phyloP scores from a whole-genome alignment of 2,888 invertebrate species.

The Chromoteleia sp. region DNA sequence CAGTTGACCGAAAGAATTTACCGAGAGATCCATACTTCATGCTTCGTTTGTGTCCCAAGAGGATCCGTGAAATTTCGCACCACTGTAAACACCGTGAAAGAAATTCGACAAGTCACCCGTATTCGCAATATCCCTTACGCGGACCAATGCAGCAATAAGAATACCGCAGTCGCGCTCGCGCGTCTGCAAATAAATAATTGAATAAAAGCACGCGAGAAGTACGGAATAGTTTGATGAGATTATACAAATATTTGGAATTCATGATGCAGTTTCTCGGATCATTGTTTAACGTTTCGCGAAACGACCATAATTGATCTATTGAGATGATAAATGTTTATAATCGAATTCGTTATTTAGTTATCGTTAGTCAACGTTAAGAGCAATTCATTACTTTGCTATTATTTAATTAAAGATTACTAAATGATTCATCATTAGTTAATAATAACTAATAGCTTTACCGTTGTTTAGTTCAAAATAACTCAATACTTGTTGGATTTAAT shows the following conservation, averaged over 20 bases:
- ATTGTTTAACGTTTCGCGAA: too few species aligned
- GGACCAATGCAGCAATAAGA: neutral
- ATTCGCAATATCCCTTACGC: conserved; percentile 16
- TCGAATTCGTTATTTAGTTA: too few species aligned
- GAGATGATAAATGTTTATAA: too few species aligned
- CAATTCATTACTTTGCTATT: too few species aligned
- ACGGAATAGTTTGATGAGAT: neutral
- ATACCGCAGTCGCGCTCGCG: neutral
- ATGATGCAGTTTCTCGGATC: too few species aligned
- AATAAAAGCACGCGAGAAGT: neutral
- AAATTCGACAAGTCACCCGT: conserved; percentile 48
- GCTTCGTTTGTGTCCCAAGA: conserved; percentile 31
- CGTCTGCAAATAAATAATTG: conserved; percentile 10
- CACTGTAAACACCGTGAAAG: conserved; percentile 34
- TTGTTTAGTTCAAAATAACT: too few species aligned
- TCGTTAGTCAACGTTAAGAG: too few species aligned
- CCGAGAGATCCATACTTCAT: conserved; percentile 23
- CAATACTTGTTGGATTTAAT: too few species aligned
- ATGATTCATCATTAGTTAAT: too few species aligned
- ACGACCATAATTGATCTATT: too few species aligned
- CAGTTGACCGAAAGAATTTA: conserved; percentile 46
- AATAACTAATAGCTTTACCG: too few species aligned
- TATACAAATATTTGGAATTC: neutral
- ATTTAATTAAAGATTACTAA: too few species aligned
- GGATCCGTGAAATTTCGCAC: conserved; percentile 31